These are phyloP conservation scores for Nezara viridula DNA, from an alignment of 2,888 invertebrate genomes.

Conservation along the genomic window DNA sequence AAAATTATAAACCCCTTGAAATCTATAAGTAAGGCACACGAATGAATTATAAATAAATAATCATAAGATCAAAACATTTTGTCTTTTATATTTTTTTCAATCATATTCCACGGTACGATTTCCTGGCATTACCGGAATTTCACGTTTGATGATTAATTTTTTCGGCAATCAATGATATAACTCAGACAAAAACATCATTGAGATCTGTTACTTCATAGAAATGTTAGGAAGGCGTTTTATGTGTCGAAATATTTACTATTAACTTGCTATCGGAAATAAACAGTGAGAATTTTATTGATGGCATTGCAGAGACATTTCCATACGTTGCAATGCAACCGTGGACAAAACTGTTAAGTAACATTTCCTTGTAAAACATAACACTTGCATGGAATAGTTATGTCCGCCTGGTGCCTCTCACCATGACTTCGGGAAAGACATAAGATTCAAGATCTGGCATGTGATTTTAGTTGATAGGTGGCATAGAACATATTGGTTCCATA, in stretches of 20 bases:
- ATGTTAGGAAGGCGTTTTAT: background rate
- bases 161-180: background rate
- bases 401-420: slow-evolving; percentile 12
- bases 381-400: slow-evolving; percentile 11
- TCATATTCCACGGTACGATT: background rate
- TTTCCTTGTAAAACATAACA: slow-evolving; percentile 27
- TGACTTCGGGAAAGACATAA: background rate
- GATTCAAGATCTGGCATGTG: background rate
- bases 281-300: background rate
- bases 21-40: background rate
- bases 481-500: background rate
- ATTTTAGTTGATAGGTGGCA: background rate
- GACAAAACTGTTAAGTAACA: background rate
- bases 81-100: background rate
- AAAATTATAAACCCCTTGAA: background rate
- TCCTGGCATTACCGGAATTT: background rate
- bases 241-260: background rate
- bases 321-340: background rate
- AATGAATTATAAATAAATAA: background rate
- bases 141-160: background rate
- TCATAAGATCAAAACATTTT: background rate
- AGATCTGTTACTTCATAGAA: background rate
- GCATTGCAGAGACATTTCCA: background rate
- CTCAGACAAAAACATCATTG: background rate
- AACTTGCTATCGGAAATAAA: background rate